Conservation (phyloP, 1,140 invertebrate species). For the Pseudomyrmex flavicornis region DNA sequence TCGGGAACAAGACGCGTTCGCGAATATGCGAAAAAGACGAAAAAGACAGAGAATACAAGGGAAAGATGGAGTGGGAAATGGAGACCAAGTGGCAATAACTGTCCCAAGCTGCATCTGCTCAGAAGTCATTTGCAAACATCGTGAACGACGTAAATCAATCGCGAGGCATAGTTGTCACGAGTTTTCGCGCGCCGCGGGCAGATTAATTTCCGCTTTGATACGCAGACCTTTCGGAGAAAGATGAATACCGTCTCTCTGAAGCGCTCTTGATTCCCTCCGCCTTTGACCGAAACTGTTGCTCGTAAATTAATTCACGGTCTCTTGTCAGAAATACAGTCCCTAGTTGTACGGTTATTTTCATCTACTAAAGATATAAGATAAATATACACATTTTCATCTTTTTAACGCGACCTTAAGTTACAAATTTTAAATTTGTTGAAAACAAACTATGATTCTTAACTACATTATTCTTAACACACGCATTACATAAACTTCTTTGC, state of each 20-base stretch:
- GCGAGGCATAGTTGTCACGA: conserved; percentile 71
- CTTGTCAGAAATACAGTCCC: conserved; percentile 27
- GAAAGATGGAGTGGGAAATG: conserved; percentile 50
- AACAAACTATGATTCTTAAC: no score
- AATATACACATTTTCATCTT: conserved; percentile 23
- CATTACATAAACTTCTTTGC: no score
- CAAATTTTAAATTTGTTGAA: neutral
- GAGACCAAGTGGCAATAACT: conserved; percentile 56
- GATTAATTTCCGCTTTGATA: conserved; percentile 77
- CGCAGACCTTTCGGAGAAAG: conserved; percentile 35
- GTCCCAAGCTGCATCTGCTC: conserved; percentile 57
- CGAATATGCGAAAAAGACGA: conserved; percentile 50
- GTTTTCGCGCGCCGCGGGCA: conserved; percentile 74
- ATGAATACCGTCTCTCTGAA: conserved; percentile 48
- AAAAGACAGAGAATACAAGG: neutral
- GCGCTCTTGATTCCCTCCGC: conserved; percentile 47
- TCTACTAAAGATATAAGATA: conserved; percentile 5
- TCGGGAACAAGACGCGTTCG: conserved; percentile 58
- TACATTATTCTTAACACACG: no score
- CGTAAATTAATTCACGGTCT: conserved; percentile 58
- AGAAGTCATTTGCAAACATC: conserved; percentile 81
- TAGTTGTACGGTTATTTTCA: conserved; percentile 35
- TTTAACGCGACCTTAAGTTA: neutral
- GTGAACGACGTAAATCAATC: conserved; percentile 82
- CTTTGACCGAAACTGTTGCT: conserved; percentile 42